phyloP scores from a whole-genome alignment of 2,113 vertebrate species.

The Epinephelus lanceolatus region DNA sequence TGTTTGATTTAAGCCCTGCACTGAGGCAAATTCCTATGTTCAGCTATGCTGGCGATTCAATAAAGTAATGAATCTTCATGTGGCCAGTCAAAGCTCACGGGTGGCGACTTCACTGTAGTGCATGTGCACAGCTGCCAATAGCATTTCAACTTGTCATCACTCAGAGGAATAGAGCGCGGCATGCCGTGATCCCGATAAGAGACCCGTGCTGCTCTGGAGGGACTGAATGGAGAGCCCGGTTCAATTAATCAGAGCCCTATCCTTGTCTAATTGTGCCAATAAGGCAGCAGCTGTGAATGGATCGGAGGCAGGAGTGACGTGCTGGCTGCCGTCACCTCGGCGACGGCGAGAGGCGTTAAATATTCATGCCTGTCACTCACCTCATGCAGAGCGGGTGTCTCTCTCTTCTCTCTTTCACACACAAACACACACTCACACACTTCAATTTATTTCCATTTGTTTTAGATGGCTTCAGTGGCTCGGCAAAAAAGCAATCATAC shows the following conservation, averaged over 20 bases:
- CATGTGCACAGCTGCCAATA: conserved; percentile 45
- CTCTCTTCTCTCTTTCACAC: conserved; percentile 18
- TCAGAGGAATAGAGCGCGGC: conserved; percentile 42
- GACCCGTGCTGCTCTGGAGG: conserved; percentile 37
- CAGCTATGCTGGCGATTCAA: background rate
- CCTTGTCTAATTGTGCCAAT: conserved; percentile 79
- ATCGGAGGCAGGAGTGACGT: conserved; percentile 64
- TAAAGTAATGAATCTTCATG: conserved; percentile 29
- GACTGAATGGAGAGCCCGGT: conserved; percentile 58
- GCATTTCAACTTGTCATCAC: conserved; percentile 51
- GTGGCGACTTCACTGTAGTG: conserved; percentile 20
- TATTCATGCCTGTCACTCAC: conserved; percentile 83
- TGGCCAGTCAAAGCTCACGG: conserved; percentile 15
- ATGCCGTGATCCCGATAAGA: conserved; percentile 36
- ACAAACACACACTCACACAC: background rate
- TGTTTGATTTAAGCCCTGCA: background rate
- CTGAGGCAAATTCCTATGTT: background rate
- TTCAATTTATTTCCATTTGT: conserved; percentile 51
- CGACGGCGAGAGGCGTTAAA: conserved; percentile 75
- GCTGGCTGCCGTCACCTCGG: conserved; percentile 75
- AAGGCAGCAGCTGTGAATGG: conserved; percentile 73
- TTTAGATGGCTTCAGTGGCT: conserved; percentile 50
- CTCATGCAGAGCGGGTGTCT: conserved; percentile 48
- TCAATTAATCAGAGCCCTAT: conserved; percentile 69
- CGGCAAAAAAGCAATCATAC: conserved; percentile 35